Conservation (phyloP, 2,888 invertebrate genomes). For the Parnassius glacialis region DNA sequence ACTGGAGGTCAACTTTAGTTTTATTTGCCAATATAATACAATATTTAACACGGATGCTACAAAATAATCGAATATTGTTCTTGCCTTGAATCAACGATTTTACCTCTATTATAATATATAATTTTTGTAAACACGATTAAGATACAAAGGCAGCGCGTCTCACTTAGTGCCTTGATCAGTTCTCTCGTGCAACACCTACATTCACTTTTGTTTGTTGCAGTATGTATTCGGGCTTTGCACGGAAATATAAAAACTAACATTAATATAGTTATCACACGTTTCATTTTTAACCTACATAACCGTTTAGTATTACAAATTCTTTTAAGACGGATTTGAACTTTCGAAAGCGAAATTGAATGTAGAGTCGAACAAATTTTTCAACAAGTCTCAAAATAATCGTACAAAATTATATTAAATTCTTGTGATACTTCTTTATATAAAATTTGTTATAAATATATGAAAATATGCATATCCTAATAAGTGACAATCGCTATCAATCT, state of each 20-base stretch:
- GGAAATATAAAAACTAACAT: slow-evolving; percentile 21
- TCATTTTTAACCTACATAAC: slow-evolving; percentile 32
- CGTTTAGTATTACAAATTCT: slow-evolving; percentile 27
- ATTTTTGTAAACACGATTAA: slow-evolving; percentile 10
- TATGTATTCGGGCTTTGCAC: slow-evolving; percentile 34
- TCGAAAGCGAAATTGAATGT: slow-evolving; percentile 35
- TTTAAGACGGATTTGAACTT: slow-evolving; percentile 34
- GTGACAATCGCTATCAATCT: slow-evolving; percentile 37
- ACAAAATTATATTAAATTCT: neutral
- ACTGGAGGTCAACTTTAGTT: slow-evolving; percentile 8
- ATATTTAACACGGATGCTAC: neutral
- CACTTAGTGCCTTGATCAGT: slow-evolving; percentile 19
- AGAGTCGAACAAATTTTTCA: slow-evolving; percentile 2
- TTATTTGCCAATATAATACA: slow-evolving; percentile 2
- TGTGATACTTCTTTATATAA: neutral
- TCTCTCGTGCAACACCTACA: slow-evolving; percentile 47
- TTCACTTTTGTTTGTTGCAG: slow-evolving; percentile 71
- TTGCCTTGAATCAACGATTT: slow-evolving; percentile 3
- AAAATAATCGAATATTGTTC: slow-evolving; percentile 1
- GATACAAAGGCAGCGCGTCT: slow-evolving; percentile 1
- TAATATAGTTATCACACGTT: slow-evolving; percentile 23
- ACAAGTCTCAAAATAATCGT: neutral
- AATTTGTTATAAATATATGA: slow-evolving; percentile 10
- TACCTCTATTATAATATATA: too few species aligned
- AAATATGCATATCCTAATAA: slow-evolving; percentile 34